Base-by-base conservation (phyloP, 1,140 invertebrate species). In the Harpegnathos saltator region DNA sequence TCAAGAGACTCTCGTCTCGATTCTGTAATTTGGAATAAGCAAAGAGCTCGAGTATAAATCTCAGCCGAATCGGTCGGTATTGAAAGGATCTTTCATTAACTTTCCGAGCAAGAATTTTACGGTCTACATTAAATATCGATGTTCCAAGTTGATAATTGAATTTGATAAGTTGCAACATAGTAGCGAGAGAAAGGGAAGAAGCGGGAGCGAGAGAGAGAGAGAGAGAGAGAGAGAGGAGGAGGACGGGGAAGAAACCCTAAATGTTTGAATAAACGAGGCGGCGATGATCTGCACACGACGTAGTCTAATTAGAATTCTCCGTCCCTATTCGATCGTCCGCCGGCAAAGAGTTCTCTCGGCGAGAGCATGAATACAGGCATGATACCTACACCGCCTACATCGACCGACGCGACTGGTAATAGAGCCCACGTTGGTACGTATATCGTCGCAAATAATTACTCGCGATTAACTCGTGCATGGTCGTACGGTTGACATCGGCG, bases 351-450 rank as follows among this genome's bases (percentile, higher is more conserved):
- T 52, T 69, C 38, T 69, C 38, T 14, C 66, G 48, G 29, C 22
- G 19, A 69, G 24, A 22, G 19, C 33, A 52, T 56, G 54, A 56
- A 19, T 7, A 1, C n/a, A 11, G 14, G 11, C 61, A 29, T 63
- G 66, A 69, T 24, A 52, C n/a, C n/a, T n/a, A n/a, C n/a, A n/a
- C 52, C 33, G 52, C 15, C 12, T 26, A 69, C 11, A 29, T 52
- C 24, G 66, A 69, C 52, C 66, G 17, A 69, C n/a, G 66, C 17
- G 66, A 12, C 66, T n/a, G 26, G n/a, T n/a, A 17, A 29, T n/a
- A 26, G 15, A 69, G 17, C 24, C 66, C 52, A 54, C 52, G 66
- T 24, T 19, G 24, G 17, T 52, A 66, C 24, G 22, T 17, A 11
- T 29, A 24, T 52, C 15, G 5, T 26, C 44, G 5, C 48, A 29